Evolutionary conservation across 2,113 vertebrate genomes (phyloP), one percentile per base, ranked within the genome.

Genomic region (Xenus cinereus): DNA sequence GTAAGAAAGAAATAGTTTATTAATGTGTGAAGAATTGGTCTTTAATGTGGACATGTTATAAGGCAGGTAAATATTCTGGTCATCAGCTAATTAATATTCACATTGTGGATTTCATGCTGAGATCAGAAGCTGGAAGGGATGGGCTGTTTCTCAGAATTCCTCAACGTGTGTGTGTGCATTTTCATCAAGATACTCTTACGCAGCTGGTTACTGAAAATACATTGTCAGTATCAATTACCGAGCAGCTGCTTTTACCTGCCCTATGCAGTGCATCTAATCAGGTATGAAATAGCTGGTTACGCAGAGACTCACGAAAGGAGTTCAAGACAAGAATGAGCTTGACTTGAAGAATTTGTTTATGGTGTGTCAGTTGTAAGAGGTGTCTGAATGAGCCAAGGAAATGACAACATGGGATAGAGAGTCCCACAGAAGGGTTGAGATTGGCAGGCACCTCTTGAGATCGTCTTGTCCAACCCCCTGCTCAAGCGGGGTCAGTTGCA

Each of bases 391-490:
- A 81, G 26, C 41, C 50, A 50, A 46, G 77, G 15, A 80, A 56
- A 41, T 35, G 41, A 66, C 73, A 50, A 21, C 14, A 5, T 11
- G 37, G 56, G 10, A 60, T 74, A 69, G 53, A 64, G 60, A 62
- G 39, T 83, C 46, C 14, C 45, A 45, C 27, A 23, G 82, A 48
- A 53, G 8, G 24, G 33, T 3, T 72, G 67, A 41, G 14, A 7
- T 57, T 54, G 51, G 5, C 62, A 77, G 60, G 20, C 22, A 41
- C 7, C 6, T 80, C 86, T 60, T 56, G 48, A 72, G 15, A 57
- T 67, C 8, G 0, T 17, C 30, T 35, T 0, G 1, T 80, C 46
- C 67, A 59, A 20, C 5, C 3, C 8, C 3, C 24, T 64, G 32
- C 68, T 80, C 17, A 32, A 41, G 37, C 13, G 22, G 27, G 3